Evolutionary conservation across 2,888 invertebrate species (phyloP), one percentile per base, ranked within the genome.

Genomic region (Spodoptera picta): DNA sequence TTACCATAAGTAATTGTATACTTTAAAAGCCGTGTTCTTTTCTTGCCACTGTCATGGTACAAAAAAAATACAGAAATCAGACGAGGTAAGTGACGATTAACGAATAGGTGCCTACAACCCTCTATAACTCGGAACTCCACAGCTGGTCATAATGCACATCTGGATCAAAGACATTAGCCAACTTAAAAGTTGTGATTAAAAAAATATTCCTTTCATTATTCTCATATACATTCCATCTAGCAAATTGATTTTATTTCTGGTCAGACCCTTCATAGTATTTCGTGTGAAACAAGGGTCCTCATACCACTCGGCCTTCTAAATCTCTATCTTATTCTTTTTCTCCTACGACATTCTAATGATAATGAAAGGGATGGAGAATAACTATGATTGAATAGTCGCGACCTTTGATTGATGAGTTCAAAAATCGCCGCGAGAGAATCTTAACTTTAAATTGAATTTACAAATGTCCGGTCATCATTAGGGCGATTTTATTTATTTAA

Each of bases 351-450:
- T 10, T 49, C 55, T 10, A 36, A 43, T 59, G 3, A 9, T 53
- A 12, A 60, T 55, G 63, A 81, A 60, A 72, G 59, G 52, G 69
- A 81, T 51, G 57, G 62, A 69, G 53, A 44, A 72, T 52, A 41
- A 53, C 48, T 66, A 69, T 73, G 60, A 77, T 74, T 72, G 74
- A 75, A 75, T 68, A 79, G 77, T 75, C 59, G 80, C 74, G 69
- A 81, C 82, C 78, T 77, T 85, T 91, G 91, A 91, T 91, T 90
- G 87, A 91, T 91, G 88, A 81, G 78, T 75, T 79, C 60, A 69
- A 68, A 78, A 82, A 83, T 68, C 76, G 85, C 86, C 84, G 81
- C 83, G 67, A 89, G 81, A 82, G 81, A 83, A 84, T 72, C 78
- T 84, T 56, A 43, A 51, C 24, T 65, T 58, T 24, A 83, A 87